Evolutionary conservation across 2,797 vertebrate species (phyloP).

Genomic region (Uromys caudimaculatus): DNA sequence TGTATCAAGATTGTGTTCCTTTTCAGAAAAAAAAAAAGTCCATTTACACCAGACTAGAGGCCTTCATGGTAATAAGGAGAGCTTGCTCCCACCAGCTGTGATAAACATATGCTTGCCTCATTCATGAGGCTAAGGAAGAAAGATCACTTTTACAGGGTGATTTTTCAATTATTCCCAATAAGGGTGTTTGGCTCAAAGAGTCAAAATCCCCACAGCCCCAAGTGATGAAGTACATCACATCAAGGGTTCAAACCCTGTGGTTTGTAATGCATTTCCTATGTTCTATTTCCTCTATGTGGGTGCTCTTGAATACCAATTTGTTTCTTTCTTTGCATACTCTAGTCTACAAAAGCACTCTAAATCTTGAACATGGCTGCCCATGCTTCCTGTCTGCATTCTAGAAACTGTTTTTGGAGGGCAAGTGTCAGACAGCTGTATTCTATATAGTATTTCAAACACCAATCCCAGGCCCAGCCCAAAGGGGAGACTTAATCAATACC

Average conservation of each 20-base stretch:
- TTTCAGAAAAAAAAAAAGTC: neutral
- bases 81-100: neutral
- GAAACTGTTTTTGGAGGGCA: neutral
- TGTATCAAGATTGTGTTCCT: neutral
- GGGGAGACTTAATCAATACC: neutral
- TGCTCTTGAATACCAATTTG: neutral
- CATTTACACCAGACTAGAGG: neutral
- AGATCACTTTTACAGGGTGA: neutral
- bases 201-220: constrained; percentile 3
- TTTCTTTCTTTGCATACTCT: neutral
- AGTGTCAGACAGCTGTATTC: neutral
- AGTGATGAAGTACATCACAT: neutral
- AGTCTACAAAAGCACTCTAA: neutral
- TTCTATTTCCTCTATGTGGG: neutral
- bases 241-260: rapidly evolving
- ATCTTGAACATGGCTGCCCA: neutral
- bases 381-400: neutral
- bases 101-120: neutral
- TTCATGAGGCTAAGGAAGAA: neutral
- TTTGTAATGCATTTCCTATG: neutral
- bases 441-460: rapidly evolving
- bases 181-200: constrained; percentile 31
- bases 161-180: constrained; percentile 40
- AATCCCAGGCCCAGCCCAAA: neutral
- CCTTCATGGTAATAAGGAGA: neutral